A percentile compares a stretch with the other conserved stretches of the same genome.
phyloP scores from a whole-genome alignment of 2,113 vertebrate species.

The Riparia riparia region DNA sequence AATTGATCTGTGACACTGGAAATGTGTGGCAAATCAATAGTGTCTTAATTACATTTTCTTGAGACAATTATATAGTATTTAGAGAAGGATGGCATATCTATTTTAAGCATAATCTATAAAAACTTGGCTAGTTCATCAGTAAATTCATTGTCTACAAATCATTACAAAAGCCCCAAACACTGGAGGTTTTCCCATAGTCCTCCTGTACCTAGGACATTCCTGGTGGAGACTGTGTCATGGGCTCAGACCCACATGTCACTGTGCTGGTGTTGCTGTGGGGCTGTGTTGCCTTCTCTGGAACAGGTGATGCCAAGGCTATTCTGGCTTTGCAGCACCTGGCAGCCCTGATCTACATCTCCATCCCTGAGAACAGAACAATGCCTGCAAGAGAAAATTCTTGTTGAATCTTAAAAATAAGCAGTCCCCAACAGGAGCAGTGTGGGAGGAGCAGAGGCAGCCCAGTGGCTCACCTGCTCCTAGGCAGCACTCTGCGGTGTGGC shows the following conservation, averaged over 20 bases:
- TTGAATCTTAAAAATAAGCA: not conserved
- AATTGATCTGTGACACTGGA: not conserved
- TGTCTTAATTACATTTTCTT: not conserved
- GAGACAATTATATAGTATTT: not conserved
- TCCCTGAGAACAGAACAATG: not conserved
- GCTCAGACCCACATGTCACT: accelerated
- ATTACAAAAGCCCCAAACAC: accelerated
- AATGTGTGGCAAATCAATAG: not conserved
- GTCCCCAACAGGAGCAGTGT: accelerated
- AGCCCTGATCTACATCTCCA: not conserved
- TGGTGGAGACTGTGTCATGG: accelerated
- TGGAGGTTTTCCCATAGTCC: not conserved
- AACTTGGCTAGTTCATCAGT: not conserved
- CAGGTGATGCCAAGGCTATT: not conserved
- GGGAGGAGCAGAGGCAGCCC: not conserved
- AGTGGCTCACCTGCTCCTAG: not conserved
- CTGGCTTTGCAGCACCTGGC: not conserved
- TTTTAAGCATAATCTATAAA: not conserved
- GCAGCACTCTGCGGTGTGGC: not conserved
- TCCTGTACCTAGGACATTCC: not conserved
- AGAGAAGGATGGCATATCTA: not conserved
- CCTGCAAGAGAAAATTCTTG: not conserved
- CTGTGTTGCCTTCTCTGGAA: not conserved
- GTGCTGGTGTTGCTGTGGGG: too few relatives aligned
- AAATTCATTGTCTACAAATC: not conserved